Evolutionary conservation across 1,140 invertebrate species (phyloP), one percentile per base, ranked within the genome.

Genomic region (Pantala flavescens): DNA sequence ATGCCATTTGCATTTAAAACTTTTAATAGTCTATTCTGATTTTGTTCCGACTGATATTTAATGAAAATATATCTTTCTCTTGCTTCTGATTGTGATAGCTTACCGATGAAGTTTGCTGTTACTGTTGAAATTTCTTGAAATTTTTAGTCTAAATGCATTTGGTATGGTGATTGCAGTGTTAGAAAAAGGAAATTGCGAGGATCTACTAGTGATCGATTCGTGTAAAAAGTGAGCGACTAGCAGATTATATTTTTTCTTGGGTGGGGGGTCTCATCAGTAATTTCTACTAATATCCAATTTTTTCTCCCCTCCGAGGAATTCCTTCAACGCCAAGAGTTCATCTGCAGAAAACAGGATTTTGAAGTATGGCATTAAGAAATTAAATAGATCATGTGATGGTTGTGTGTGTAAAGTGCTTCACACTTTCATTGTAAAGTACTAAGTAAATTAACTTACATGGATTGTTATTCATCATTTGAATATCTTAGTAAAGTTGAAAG

Each of bases 211-310:
- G 28, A 36, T 36, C 3, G 28, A 36, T 36, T 36, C 28, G 28
- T 36, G n/a, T 36, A 36, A 36, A 36, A 36, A 36, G 28, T 36
- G 28, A 36, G 28, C 28, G 28, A 36, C 28, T 36, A 36, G 28
- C 28, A 36, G 28, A 36, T 36, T 36, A 36, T 36, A 36, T 36
- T 72, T 42, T 72, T 16, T 72, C 71, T 72, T 72, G 49, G 43
- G 24, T 74, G 14, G 49, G 49, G 49, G 49, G 16, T 63, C 16
- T 21, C 49, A 21, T 76, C 23, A 74, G 43, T 72, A 49, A 73
- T 70, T 42, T 71, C 71, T 77, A 77, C 76, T 77, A 77, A 77
- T 75, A 63, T 74, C 75, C 74, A 73, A 77, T 75, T 77, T 77
- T 77, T 71, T 75, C 74, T 75, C 74, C 49, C 76, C 74, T 76